Evolutionary conservation across 2,113 vertebrate species (phyloP), one percentile per base, ranked within the genome.

Genomic region (Melospiza melodia): DNA sequence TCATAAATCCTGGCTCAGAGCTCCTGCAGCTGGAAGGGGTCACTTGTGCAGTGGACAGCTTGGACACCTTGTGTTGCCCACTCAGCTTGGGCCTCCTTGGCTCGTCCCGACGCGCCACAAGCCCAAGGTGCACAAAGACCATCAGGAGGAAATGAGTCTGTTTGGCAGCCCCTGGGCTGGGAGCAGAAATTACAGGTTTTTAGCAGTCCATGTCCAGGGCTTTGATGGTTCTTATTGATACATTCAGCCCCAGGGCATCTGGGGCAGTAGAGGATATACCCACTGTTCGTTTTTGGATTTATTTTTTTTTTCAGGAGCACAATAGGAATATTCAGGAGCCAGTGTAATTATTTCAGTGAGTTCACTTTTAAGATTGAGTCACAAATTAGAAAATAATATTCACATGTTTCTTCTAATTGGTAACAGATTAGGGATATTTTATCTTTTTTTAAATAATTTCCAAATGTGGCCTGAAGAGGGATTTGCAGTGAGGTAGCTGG

Each of bases 321-420:
- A 94, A 98, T 92, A 96, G 97, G 92, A 97, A 97, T 96, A 95
- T 97, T 97, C 97, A 97, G 96, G 76, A 97, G 96, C 91, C 44
- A 8, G 52, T 84, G 71, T 98, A 98, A 98, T 99, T 98, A 98
- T 97, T 98, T 97, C 98, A 98, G 97, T 98, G 98, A 98, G 96
- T 97, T 97, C 95, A 96, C 98, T 98, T 96, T 97, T 98, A 98
- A 95, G 98, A 98, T 96, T 82, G 69, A 97, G 93, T 97, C 97
- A 96, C 97, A 97, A 98, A 98, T 98, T 97, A 98, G 97, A 98
- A 98, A 98, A 98, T 97, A 98, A 98, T 98, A 95, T 97, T 98
- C 97, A 94, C 94, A 93, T 98, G 96, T 98, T 97, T 95, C 97
- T 97, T 94, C 95, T 98, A 98, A 98, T 98, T 98, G 97, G 96